These are phyloP conservation scores for Diabrotica virgifera DNA, from an alignment of 1,140 invertebrate genomes.

Conservation along the genomic window DNA sequence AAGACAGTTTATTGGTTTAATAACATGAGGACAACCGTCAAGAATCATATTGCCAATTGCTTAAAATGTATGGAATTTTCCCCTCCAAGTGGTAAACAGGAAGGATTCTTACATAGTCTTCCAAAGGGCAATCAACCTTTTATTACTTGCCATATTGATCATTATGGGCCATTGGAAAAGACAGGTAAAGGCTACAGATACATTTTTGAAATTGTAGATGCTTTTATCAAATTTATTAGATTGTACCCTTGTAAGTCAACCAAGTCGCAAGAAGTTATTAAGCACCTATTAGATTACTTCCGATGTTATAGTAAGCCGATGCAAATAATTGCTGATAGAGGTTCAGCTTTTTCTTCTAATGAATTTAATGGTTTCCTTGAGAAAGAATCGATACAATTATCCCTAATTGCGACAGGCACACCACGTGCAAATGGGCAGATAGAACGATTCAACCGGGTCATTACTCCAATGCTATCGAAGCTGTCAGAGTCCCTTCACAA, in stretches of 20 bases:
- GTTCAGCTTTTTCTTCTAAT: conserved; percentile 25
- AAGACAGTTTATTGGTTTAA: conserved; percentile 37
- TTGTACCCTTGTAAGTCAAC: conserved; percentile 25
- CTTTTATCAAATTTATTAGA: conserved; percentile 35
- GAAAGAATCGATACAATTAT: conserved; percentile 24
- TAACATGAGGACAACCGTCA: conserved; percentile 35
- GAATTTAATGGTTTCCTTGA: conserved; percentile 26
- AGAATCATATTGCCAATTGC: too few relatives aligned
- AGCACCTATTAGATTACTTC: conserved; percentile 26
- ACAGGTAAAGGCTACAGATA: conserved; percentile 20
- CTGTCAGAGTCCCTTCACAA: conserved; percentile 15
- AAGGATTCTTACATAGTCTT: too few relatives aligned
- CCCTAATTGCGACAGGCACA: conserved; percentile 22
- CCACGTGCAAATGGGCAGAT: conserved; percentile 33
- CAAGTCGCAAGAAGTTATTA: conserved; percentile 22
- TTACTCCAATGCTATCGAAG: conserved; percentile 30
- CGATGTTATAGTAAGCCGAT: conserved; percentile 21
- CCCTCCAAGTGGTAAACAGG: too few relatives aligned
- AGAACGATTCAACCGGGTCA: conserved; percentile 32
- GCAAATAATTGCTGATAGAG: conserved; percentile 29
- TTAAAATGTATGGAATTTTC: too few relatives aligned
- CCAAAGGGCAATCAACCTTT: conserved; percentile 38
- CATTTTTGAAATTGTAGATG: conserved; percentile 36
- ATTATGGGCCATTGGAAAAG: conserved; percentile 35
- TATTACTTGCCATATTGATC: conserved; percentile 39